phyloP scores from a whole-genome alignment of 2,888 invertebrate species.

The Agonopterix heracliana region DNA sequence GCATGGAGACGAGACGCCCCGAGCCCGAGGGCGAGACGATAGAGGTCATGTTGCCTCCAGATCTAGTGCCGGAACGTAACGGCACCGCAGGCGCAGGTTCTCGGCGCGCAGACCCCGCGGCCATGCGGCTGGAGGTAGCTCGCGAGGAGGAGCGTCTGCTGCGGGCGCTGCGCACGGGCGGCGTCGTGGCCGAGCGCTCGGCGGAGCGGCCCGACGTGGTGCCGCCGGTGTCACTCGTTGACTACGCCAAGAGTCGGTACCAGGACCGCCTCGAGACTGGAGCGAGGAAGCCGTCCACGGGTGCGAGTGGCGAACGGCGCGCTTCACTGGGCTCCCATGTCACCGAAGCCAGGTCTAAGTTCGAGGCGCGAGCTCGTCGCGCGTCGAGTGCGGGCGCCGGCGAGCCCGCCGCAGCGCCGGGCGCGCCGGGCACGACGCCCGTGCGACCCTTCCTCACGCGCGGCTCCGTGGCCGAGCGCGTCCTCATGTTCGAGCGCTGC shows the following conservation, averaged over 20 bases:
- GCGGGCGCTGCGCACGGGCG: constrained; percentile 85
- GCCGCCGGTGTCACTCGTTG: constrained; percentile 76
- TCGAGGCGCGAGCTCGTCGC: constrained; percentile 68
- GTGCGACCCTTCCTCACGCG: constrained; percentile 90
- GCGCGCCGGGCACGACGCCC: constrained; percentile 62
- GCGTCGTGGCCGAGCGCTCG: constrained; percentile 63
- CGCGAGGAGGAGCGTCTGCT: constrained; percentile 87
- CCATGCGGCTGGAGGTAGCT: constrained; percentile 83
- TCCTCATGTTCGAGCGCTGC: constrained; percentile 92
- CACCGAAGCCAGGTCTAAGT: constrained; percentile 69
- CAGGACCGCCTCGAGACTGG: constrained; percentile 75
- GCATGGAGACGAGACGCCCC: constrained; percentile 50
- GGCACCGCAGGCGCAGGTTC: constrained; percentile 51
- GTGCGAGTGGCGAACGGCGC: constrained; percentile 60
- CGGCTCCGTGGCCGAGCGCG: constrained; percentile 93
- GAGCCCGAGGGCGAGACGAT: constrained; percentile 75
- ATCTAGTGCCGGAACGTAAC: constrained; percentile 72
- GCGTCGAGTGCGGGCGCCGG: constrained; percentile 63
- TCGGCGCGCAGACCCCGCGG: constrained; percentile 67
- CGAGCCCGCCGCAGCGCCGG: constrained; percentile 47
- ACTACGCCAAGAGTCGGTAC: constrained; percentile 80
- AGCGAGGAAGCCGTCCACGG: constrained; percentile 60
- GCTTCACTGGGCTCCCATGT: constrained; percentile 69
- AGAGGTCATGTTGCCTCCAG: constrained; percentile 79
- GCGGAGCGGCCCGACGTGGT: constrained; percentile 68